These are phyloP conservation scores for Saimiri boliviensis DNA, from an alignment of 2,113 vertebrate genomes.

Conservation along the genomic window DNA sequence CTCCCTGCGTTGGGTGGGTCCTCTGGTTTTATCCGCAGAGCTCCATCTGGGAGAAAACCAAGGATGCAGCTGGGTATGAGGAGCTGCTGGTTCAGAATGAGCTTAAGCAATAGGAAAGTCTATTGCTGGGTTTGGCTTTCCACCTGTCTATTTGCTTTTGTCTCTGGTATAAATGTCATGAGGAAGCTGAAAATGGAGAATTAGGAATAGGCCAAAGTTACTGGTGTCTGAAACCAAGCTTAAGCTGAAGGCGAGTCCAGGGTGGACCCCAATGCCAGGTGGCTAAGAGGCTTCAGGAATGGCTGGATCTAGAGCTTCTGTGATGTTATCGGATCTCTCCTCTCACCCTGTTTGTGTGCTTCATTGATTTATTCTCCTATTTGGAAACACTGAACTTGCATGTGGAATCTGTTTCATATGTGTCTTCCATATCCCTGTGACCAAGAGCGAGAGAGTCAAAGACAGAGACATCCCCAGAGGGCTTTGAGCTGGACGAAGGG, in stretches of 20 bases:
- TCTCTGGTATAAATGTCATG: not conserved
- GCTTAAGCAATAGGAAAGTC: not conserved
- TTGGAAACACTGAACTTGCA: not conserved
- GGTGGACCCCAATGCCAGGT: no score
- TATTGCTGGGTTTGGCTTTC: not conserved
- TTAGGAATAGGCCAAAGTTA: not conserved
- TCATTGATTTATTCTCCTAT: not conserved
- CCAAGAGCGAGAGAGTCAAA: not conserved
- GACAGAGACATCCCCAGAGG: no score
- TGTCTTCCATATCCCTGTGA: not conserved
- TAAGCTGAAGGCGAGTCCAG: not conserved
- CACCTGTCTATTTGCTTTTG: not conserved
- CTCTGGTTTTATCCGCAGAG: not conserved
- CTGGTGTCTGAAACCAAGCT: not conserved
- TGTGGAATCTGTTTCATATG: not conserved
- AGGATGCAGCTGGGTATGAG: not conserved
- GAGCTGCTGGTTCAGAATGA: not conserved
- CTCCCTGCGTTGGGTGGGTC: fast-evolving
- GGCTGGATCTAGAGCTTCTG: not conserved
- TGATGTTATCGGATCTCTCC: not conserved
- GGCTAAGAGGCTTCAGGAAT: not conserved
- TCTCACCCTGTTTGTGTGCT: not conserved
- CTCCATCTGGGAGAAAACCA: fast-evolving
- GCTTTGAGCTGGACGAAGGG: not conserved
- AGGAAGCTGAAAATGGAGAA: not conserved